Base-by-base conservation (phyloP, 2,888 invertebrate genomes). In the Odontothrips loti region DNA sequence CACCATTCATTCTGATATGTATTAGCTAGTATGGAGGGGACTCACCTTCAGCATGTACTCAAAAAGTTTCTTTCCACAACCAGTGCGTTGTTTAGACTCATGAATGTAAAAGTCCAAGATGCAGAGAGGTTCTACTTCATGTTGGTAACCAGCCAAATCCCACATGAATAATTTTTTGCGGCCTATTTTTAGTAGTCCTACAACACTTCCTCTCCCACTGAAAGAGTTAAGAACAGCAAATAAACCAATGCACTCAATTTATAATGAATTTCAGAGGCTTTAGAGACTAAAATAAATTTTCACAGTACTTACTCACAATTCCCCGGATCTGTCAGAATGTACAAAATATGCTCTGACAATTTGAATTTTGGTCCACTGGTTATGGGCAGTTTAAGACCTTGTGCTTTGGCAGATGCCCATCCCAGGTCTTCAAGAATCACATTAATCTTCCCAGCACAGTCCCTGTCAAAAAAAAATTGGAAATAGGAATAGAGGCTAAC, bases 91-190 rank as follows among this genome's bases (percentile, higher is more conserved):
- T 79, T 92, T 90, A 3, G 93, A 91, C 86, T 93, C 93, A 85
- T 95, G 91, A 43, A 99, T 92, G 88, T 94, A 99, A 89, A 99
- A 98, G 88, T 99, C 98, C 80, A 99, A 90, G 82, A 98, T 91
- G 87, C 97, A 98, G 20, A 95, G 89, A 0, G 97, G 94, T 83
- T 93, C 91, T 82, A 95, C 90, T 87, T 96, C 95, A 86, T 92
- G 93, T 84, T 94, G 92, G 80, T 89, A 88, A 23, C 93, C 93
- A 81, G 89, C 87, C 84, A 91, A 90, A 87, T 96, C 94, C 86
- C 93, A 93, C 80, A 98, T 90, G 89, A 95, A 99, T 81, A 99
- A 89, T 85, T 94, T 94, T 89, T 98, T 98, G 83, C 90, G 90
- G 48, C 98, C 98, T 80, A 96, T 92, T 89, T 98, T 98, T 83